Base-by-base conservation (phyloP, 2,113 vertebrate species). In the Bambusicola thoracicus region DNA sequence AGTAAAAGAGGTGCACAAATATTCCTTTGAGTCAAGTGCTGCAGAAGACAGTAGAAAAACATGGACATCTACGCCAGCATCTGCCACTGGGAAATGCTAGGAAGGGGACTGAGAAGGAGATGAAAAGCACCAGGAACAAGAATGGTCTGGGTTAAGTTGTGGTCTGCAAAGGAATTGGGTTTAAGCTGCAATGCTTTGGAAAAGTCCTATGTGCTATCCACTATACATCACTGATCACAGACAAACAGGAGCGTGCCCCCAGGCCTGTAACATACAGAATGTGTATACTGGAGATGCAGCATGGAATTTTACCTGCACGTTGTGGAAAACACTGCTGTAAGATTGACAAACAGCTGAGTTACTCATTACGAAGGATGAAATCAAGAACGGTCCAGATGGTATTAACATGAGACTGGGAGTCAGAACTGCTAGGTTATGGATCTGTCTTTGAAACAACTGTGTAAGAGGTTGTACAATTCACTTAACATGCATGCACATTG, bases 81-180 rank as follows among this genome's bases (percentile, higher is more conserved):
- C 8, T 73, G 40, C 21, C 62, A 27, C 10, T 51, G 34, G 16
- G 6, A 8, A 63, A 63, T 8, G 5, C 24, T 70, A 18, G 74
- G 21, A 85, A 78, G 53, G 8, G 22, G 14, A 27, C 19, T 10
- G 2, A 20, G 1, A 1, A 68, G n/a, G 41, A 55, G 10, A 36
- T 32, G 15, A 73, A 92, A 68, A 76, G 25, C 49, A 41, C 14
- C 14, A 49, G 41, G 61, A 18, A 17, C 58, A 56, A 59, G 6
- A 3, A 3, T 38, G 58, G 11, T 63, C 48, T 79, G 0, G 0
- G 15, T 25, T 77, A 25, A 55, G 27, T 11, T 82, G 16, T 44
- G 41, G 20, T 56, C 36, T n/a, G 5, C 65, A 16, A 40, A 17
- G 22, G 29, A 53, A 49, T 18, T 21, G 6, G 29, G 29, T 89